These are phyloP conservation scores for Palloptera scutellata DNA, from an alignment of 2,888 invertebrate genomes.

Conservation along the genomic window DNA sequence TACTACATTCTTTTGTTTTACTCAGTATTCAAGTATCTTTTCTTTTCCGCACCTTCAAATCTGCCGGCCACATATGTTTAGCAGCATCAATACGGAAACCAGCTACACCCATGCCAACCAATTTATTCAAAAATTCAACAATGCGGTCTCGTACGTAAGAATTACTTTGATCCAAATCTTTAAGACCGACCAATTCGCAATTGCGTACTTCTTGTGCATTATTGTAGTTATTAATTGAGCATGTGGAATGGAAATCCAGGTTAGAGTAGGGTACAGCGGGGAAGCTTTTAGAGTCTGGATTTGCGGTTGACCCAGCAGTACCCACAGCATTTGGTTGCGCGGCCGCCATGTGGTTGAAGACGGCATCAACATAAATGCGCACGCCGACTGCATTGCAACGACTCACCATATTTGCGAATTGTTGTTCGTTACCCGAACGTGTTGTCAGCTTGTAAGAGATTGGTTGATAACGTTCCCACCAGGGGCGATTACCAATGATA, in stretches of 20 bases:
- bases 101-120: slow-evolving; percentile 76
- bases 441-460: slow-evolving; percentile 80
- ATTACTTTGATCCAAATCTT: slow-evolving; percentile 77
- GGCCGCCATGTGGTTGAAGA: slow-evolving; percentile 87
- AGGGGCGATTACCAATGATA: slow-evolving; percentile 71
- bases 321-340: slow-evolving; percentile 68
- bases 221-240: slow-evolving; percentile 73
- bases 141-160: slow-evolving; percentile 52
- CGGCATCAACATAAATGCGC: slow-evolving; percentile 82
- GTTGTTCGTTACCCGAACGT: slow-evolving; percentile 78
- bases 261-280: slow-evolving; percentile 73
- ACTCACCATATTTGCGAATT: slow-evolving; percentile 78
- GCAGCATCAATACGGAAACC: slow-evolving; percentile 86
- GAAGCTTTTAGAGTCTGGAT: slow-evolving; percentile 68
- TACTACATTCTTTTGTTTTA: neutral
- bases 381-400: slow-evolving; percentile 84
- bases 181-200: slow-evolving; percentile 77
- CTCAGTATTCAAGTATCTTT: neutral
- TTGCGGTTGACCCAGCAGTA: slow-evolving; percentile 71
- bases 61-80: slow-evolving; percentile 83
- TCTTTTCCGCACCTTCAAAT: slow-evolving; percentile 68
- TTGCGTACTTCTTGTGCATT: slow-evolving; percentile 73
- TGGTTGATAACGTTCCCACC: slow-evolving; percentile 92
- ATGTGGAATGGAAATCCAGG: slow-evolving; percentile 75
- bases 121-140: slow-evolving; percentile 54